phyloP scores from a whole-genome alignment of 2,797 vertebrate genomes.

The Scolopax bukidnonensis region DNA sequence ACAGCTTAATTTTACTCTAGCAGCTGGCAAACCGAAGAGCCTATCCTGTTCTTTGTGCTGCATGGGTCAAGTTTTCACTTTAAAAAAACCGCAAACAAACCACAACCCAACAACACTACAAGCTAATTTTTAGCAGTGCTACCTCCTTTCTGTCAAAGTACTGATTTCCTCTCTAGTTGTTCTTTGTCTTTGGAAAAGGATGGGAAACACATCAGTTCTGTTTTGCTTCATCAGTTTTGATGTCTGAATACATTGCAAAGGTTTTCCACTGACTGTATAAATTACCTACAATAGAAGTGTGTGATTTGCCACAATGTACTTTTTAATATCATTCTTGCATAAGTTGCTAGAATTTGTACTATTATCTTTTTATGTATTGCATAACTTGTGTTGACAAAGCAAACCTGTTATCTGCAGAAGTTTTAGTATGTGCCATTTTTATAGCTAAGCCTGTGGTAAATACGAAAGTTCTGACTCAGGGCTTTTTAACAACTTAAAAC shows the following conservation, averaged over 20 bases:
- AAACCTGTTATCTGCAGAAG: constrained; percentile 16
- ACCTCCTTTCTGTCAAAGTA: constrained; percentile 70
- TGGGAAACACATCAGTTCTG: neutral
- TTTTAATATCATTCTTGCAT: neutral
- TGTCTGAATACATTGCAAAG: neutral
- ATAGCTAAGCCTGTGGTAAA: constrained; percentile 66
- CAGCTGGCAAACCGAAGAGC: constrained; percentile 19
- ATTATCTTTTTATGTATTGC: constrained; percentile 48
- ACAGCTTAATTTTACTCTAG: constrained; percentile 22
- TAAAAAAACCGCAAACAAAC: neutral
- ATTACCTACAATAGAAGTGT: neutral
- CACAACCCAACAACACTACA: neutral
- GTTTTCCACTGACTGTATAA: neutral
- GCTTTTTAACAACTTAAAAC: constrained; percentile 74
- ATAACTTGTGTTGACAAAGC: constrained; percentile 43
- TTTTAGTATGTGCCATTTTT: constrained; percentile 53
- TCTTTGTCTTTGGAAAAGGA: constrained; percentile 11
- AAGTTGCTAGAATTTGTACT: neutral
- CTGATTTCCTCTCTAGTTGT: constrained; percentile 44
- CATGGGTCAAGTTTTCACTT: constrained; percentile 25
- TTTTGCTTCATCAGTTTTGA: constrained; percentile 27
- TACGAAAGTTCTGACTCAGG: constrained; percentile 76
- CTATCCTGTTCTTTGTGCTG: constrained; percentile 28
- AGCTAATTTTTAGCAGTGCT: constrained; percentile 59
- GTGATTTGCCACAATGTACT: constrained; percentile 4